phyloP scores from a whole-genome alignment of 1,140 invertebrate genomes.

The Camponotus pennsylvanicus region DNA sequence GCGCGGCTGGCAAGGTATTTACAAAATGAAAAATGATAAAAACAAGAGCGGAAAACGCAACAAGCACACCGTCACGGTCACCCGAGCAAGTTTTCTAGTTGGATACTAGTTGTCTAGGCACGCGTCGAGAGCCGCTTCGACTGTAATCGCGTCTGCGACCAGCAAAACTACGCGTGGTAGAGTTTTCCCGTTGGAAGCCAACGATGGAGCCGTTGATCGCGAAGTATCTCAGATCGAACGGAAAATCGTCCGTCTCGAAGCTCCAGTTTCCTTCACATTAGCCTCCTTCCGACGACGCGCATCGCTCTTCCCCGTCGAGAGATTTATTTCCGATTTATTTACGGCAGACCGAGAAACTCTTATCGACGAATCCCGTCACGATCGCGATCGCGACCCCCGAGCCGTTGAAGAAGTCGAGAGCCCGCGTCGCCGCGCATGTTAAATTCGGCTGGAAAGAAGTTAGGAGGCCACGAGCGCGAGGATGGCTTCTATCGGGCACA shows the following conservation, averaged over 20 bases:
- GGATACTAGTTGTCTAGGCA: background rate
- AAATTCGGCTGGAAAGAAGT: slow-evolving; percentile 75
- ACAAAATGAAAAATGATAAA: background rate
- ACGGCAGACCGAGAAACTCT: background rate
- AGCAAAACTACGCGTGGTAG: background rate
- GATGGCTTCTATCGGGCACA: slow-evolving; percentile 77
- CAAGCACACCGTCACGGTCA: background rate
- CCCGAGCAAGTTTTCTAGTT: slow-evolving; percentile 18
- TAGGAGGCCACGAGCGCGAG: slow-evolving; percentile 74
- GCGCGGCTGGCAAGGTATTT: background rate
- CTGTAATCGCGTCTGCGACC: background rate
- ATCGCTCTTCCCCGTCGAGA: background rate
- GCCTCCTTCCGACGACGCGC: background rate
- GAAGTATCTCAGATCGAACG: background rate
- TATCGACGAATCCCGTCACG: slow-evolving; percentile 58
- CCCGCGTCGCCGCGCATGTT: slow-evolving; percentile 68
- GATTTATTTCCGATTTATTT: slow-evolving; percentile 1
- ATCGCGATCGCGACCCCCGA: slow-evolving; percentile 38
- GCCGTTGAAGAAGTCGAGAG: background rate
- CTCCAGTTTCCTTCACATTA: background rate
- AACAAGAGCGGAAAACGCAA: background rate
- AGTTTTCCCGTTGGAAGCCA: background rate
- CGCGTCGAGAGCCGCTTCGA: slow-evolving; percentile 8
- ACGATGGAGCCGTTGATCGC: background rate
- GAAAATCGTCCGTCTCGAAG: background rate